These are phyloP conservation scores for Amia ocellicauda DNA, from an alignment of 2,113 vertebrate species.

Conservation along the genomic window DNA sequence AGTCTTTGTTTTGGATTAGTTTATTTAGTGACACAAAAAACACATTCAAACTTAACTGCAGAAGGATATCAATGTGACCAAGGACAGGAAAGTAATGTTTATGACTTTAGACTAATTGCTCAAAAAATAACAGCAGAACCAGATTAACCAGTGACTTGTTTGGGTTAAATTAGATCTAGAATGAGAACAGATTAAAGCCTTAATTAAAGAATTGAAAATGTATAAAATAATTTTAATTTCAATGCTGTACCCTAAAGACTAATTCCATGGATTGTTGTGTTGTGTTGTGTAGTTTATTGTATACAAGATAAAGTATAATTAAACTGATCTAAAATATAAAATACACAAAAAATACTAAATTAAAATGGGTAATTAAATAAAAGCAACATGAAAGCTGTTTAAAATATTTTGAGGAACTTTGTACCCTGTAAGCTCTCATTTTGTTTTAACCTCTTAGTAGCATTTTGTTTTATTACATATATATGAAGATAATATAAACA, in stretches of 20 bases:
- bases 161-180: background rate
- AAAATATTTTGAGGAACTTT: background rate
- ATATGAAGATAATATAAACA: background rate
- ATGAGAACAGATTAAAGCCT: background rate
- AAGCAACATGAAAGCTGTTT: background rate
- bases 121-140: conserved; percentile 9
- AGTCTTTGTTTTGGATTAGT: no score
- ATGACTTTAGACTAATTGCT: conserved; percentile 24
- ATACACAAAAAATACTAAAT: no score
- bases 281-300: background rate
- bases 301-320: background rate
- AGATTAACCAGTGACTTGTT: background rate
- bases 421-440: background rate
- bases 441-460: background rate
- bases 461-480: background rate
- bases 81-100: conserved; percentile 36
- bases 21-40: no score
- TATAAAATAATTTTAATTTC: no score
- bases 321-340: background rate
- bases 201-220: background rate
- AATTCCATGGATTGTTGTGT: background rate
- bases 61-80: conserved; percentile 33
- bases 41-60: background rate
- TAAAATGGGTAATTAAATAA: no score
- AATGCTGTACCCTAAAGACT: no score